A percentile compares a stretch with the other conserved stretches of the same genome.
Evolutionary conservation across 2,113 vertebrate genomes (phyloP).

Genomic region (Microtus richardsoni): DNA sequence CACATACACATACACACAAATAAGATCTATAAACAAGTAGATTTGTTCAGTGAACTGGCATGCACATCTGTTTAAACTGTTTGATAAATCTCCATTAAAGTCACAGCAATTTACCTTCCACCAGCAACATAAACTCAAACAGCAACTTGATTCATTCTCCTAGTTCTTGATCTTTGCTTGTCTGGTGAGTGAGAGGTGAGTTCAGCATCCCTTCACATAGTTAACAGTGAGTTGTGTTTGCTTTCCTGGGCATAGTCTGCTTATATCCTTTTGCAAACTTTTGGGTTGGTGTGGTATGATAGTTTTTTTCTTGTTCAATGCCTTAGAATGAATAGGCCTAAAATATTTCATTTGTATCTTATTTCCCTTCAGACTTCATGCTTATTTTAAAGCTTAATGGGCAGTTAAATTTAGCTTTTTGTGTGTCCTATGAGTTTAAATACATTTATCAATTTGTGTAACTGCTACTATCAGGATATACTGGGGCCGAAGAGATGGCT

Average conservation of each 20-base stretch:
- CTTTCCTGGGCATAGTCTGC: background rate
- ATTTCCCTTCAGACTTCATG: slow-evolving; percentile 41
- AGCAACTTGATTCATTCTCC: background rate
- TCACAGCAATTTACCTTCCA: background rate
- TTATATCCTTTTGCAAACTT: background rate
- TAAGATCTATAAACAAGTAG: background rate
- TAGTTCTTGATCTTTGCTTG: background rate
- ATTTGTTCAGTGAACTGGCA: background rate
- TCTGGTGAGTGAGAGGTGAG: background rate
- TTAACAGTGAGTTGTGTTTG: background rate
- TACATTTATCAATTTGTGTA: background rate
- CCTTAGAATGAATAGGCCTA: background rate
- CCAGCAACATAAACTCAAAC: background rate
- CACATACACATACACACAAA: background rate
- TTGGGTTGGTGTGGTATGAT: background rate
- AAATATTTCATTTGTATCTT: background rate
- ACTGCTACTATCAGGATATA: background rate
- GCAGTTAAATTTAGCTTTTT: background rate
- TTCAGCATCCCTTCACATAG: background rate
- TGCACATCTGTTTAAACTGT: background rate
- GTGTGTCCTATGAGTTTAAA: background rate
- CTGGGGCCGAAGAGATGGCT: background rate
- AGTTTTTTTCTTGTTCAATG: slow-evolving; percentile 26
- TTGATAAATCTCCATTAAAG: background rate
- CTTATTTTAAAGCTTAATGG: slow-evolving; percentile 15